phyloP scores from a whole-genome alignment of 2,797 vertebrate genomes.

The Benthosema pterotum region DNA sequence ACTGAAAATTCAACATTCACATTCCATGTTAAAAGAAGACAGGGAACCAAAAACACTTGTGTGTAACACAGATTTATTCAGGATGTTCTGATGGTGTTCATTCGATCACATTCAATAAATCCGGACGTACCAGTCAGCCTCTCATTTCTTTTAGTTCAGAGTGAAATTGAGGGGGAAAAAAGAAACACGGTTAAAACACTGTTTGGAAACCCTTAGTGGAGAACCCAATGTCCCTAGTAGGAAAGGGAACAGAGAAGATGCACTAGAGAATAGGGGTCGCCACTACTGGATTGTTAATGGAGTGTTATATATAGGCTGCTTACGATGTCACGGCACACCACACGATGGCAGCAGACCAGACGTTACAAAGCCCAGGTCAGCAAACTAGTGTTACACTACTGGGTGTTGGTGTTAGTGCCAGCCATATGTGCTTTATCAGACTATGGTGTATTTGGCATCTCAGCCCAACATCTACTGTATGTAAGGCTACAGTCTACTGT shows the following conservation, averaged over 20 bases:
- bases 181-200: constrained; percentile 45
- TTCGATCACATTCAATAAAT: constrained; percentile 57
- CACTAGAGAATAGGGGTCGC: constrained; percentile 16
- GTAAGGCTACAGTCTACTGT: constrained; percentile 11
- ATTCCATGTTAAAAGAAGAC: constrained; percentile 7
- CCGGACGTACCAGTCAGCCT: constrained; percentile 61
- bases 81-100: constrained; percentile 58
- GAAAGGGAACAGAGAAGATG: constrained; percentile 40
- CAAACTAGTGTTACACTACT: background rate
- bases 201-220: constrained; percentile 37
- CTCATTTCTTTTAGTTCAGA: constrained; percentile 40
- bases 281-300: constrained; percentile 24
- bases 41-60: constrained; percentile 16
- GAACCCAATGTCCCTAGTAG: constrained; percentile 40
- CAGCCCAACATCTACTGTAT: constrained; percentile 12
- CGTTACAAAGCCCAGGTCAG: constrained; percentile 9
- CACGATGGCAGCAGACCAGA: constrained; percentile 26
- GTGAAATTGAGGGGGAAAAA: constrained; percentile 33
- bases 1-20: background rate
- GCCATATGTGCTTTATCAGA: constrained; percentile 4
- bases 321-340: constrained; percentile 35
- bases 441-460: constrained; percentile 1
- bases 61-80: constrained; percentile 76
- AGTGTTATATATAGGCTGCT: constrained; percentile 40
- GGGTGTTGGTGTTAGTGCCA: background rate